phyloP scores from a whole-genome alignment of 2,113 vertebrate genomes.

The Pseudorectes ferrugineus region DNA sequence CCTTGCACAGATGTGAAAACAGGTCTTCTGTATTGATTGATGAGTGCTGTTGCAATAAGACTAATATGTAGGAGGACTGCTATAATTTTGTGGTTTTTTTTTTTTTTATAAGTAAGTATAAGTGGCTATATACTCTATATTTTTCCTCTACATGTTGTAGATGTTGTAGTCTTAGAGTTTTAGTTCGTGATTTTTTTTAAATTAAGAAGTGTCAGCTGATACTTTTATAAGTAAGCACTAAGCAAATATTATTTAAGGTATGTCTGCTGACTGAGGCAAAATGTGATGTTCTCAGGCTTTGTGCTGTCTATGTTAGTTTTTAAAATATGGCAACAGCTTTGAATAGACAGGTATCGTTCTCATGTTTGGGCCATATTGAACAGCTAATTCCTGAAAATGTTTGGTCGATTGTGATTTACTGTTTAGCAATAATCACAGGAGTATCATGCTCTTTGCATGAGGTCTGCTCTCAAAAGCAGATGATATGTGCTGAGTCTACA shows the following conservation, averaged over 20 bases:
- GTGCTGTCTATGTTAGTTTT: not conserved
- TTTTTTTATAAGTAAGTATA: not conserved
- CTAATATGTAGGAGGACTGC: not conserved
- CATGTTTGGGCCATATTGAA: not conserved
- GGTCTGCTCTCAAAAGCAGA: not conserved
- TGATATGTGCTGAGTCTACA: not conserved
- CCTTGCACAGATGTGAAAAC: not conserved
- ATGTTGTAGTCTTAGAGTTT: not conserved
- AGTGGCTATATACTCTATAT: not conserved
- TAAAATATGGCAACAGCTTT: not conserved
- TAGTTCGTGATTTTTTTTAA: not conserved
- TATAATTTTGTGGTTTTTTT: not conserved
- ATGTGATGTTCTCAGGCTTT: not conserved
- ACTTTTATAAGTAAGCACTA: not conserved
- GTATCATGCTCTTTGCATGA: not conserved
- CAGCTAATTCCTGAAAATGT: not conserved
- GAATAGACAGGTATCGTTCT: not conserved
- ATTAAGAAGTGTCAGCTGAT: not conserved
- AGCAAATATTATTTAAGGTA: not conserved
- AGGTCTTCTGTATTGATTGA: not conserved
- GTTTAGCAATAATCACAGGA: not conserved
- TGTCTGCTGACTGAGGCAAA: not conserved
- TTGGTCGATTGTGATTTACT: not conserved
- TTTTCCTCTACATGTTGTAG: not conserved
- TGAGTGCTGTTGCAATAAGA: not conserved